phyloP scores from a whole-genome alignment of 2,888 invertebrate species.

The Phragmatobia fuliginosa region DNA sequence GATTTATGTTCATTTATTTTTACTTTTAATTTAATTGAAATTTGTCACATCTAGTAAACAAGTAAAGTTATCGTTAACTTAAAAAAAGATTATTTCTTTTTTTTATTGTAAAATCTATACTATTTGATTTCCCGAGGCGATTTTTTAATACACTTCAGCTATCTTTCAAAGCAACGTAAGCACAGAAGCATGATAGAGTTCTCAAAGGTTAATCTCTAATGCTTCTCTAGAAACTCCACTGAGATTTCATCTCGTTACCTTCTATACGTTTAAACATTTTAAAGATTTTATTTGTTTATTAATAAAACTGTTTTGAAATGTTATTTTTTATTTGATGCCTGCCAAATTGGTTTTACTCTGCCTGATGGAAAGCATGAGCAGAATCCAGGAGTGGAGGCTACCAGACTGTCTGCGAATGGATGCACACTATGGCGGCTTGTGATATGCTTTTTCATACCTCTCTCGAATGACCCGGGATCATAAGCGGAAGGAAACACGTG shows the following conservation, averaged over 20 bases:
- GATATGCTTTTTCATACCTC: too few relatives aligned
- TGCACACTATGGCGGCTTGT: too few relatives aligned
- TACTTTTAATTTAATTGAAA: too few relatives aligned
- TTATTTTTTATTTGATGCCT: too few relatives aligned
- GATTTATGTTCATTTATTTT: too few relatives aligned
- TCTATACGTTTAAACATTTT: neutral
- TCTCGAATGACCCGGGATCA: too few relatives aligned
- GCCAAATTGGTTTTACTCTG: too few relatives aligned
- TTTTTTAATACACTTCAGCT: neutral
- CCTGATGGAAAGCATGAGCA: too few relatives aligned
- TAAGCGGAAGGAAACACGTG: too few relatives aligned
- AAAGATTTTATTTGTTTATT: neutral
- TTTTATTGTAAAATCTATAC: neutral
- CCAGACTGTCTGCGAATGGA: too few relatives aligned
- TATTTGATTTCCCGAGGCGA: neutral
- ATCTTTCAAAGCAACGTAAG: neutral
- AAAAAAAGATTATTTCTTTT: neutral
- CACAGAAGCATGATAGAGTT: neutral
- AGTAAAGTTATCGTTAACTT: neutral
- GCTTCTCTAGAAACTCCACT: neutral
- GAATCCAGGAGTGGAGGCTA: too few relatives aligned
- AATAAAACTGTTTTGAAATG: conserved; percentile 4
- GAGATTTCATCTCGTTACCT: neutral
- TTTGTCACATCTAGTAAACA: neutral
- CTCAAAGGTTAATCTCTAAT: neutral